Evolutionary conservation across 2,113 vertebrate genomes (phyloP).

Genomic region (Cyrtonyx montezumae): DNA sequence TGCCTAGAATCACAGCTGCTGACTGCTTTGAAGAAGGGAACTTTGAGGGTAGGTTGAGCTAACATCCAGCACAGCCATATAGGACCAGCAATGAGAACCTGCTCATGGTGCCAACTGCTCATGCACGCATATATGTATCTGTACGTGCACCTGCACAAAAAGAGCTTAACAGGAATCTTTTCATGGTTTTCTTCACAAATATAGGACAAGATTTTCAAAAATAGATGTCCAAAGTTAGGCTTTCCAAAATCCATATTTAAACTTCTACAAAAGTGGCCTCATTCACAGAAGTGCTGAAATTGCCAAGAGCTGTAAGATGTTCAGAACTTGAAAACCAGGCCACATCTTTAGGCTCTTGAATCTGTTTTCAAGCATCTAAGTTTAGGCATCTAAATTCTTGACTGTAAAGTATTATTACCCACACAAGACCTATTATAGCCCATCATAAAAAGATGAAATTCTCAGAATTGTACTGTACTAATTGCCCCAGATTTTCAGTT

Average conservation of each 20-base stretch:
- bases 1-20: not conserved
- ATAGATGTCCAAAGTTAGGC: slow-evolving; percentile 66
- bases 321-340: slow-evolving; percentile 65
- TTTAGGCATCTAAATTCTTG: slow-evolving; percentile 42
- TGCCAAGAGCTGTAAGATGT: slow-evolving; percentile 53
- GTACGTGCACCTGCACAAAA: not conserved
- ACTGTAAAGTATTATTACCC: slow-evolving; percentile 44
- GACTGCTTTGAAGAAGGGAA: not conserved
- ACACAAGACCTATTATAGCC: slow-evolving; percentile 22
- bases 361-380: slow-evolving; percentile 55
- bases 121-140: rapidly evolving
- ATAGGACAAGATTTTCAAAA: slow-evolving; percentile 67
- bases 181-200: slow-evolving; percentile 30
- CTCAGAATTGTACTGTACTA: slow-evolving; percentile 1
- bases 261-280: slow-evolving; percentile 64
- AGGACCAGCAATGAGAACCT: not conserved
- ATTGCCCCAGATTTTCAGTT: slow-evolving; percentile 37
- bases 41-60: not conserved
- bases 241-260: slow-evolving; percentile 67
- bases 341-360: slow-evolving; percentile 66
- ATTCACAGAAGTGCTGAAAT: slow-evolving; percentile 67
- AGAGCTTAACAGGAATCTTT: not conserved
- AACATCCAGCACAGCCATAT: not conserved
- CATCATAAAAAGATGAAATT: slow-evolving; percentile 25
- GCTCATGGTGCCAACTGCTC: not conserved